A percentile compares a stretch with the other conserved stretches of the same genome.
phyloP scores from a whole-genome alignment of 2,797 vertebrate species.

The Acanthornis magna region DNA sequence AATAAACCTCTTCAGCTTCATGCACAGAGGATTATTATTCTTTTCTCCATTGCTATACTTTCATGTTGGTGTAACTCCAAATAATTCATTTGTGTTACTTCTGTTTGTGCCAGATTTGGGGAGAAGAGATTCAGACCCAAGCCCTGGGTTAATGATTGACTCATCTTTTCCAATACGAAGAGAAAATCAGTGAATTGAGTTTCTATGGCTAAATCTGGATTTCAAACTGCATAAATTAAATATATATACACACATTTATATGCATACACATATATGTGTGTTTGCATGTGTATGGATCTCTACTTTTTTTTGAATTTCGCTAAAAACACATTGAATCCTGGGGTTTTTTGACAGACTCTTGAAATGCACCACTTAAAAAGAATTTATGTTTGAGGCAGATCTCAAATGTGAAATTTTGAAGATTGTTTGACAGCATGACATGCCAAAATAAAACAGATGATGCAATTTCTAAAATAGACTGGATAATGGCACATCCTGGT shows the following conservation, averaged over 20 bases:
- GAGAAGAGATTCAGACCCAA: background rate
- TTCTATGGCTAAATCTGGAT: background rate
- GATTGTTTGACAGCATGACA: background rate
- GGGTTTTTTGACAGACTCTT: background rate
- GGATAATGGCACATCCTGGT: background rate
- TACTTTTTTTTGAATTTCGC: background rate
- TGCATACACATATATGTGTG: background rate
- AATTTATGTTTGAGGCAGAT: background rate
- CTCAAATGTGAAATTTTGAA: background rate
- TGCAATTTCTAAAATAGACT: background rate
- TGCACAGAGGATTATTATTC: background rate
- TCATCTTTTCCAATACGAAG: background rate
- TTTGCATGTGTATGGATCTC: background rate
- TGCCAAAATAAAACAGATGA: background rate
- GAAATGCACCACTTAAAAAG: background rate
- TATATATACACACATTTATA: background rate
- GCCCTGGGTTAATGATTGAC: background rate
- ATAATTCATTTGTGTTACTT: background rate
- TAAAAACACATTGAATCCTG: background rate
- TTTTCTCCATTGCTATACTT: background rate
- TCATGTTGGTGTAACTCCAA: background rate
- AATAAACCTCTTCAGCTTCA: conserved; percentile 36
- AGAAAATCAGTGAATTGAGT: background rate
- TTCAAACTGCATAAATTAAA: background rate
- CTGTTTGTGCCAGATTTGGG: background rate